A percentile compares a stretch with the other conserved stretches of the same genome.
Evolutionary conservation across 2,113 vertebrate species (phyloP).

Genomic region (Eolophus roseicapilla): DNA sequence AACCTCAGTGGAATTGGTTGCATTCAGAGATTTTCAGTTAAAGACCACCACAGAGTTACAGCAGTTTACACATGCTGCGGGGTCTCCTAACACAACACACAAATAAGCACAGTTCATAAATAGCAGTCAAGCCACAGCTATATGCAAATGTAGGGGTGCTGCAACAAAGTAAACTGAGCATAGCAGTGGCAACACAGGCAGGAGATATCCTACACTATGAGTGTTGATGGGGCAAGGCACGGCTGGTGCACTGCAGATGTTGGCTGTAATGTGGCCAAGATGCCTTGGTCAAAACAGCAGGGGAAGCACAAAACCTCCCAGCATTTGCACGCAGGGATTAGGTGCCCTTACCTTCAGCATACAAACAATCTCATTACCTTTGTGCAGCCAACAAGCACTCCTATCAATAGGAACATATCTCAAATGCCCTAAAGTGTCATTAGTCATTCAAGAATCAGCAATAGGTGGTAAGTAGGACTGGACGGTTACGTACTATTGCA

Average conservation of each 20-base stretch:
- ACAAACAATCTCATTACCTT: neutral
- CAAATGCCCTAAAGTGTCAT: neutral
- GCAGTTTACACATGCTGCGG: neutral
- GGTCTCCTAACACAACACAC: neutral
- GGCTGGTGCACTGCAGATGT: neutral
- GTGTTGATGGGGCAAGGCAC: neutral
- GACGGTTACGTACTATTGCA: accelerated
- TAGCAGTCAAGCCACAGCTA: neutral
- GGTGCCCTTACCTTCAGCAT: neutral
- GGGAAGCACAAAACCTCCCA: neutral
- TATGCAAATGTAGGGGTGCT: neutral
- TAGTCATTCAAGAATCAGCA: neutral
- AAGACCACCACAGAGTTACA: neutral
- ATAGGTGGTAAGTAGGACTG: neutral
- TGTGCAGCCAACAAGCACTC: neutral
- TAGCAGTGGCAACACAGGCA: too few relatives aligned
- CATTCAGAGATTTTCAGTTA: neutral
- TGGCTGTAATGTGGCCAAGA: neutral
- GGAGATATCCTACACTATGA: neutral
- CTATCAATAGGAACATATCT: neutral
- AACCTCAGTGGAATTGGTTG: neutral
- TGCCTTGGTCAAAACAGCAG: neutral
- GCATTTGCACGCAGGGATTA: neutral
- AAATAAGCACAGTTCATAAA: neutral
- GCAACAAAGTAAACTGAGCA: neutral